Base-by-base conservation (phyloP, 1,140 invertebrate species). In the Hyles euphorbiae region DNA sequence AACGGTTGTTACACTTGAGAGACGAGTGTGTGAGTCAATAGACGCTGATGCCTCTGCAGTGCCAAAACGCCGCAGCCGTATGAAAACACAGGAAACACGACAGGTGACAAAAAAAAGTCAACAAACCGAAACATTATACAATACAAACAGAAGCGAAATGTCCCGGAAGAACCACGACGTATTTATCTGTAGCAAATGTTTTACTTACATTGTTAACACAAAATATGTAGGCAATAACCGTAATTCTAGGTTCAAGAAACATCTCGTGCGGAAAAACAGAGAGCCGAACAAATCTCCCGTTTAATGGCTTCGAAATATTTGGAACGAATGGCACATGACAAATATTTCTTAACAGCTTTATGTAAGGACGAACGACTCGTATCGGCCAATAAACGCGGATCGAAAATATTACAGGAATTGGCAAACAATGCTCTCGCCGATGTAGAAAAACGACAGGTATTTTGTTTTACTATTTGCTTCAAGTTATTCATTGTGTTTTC, bases 251-350 rank as follows among this genome's bases (percentile, higher is more conserved):
- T 80, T 40, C 70, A 79, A 74, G 82, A 87, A 72, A 78, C 83
- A 56, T 82, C 81, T 49, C 74, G 72, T 1, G 68, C 76, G 44
- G 81, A 86, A 66, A 80, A 79, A 65, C 82, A 85, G 44, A 80
- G 70, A 56, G 57, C 66, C n/a, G 72, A 80, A 56, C 81, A 78
- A 68, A 83, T 80, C 64, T 81, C 81, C 53, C 79, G 82, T 32
- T 60, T 86, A 69, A 86, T 88, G 83, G 76, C 82, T 36, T 85
- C 79, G 12, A 88, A 85, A 71, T 88, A 87, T 78, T 76, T 88
- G 60, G 78, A 80, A 56, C 76, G 81, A 72, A 88, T 88, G 85
- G 82, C 82, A 33, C 81, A 87, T 55, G 85, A 88, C 67, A 87
- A 87, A 70, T 74, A 84, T 71, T 88, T 88, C 55, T 77, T 88